These are phyloP conservation scores for Rhinatrema bivittatum DNA, from an alignment of 2,797 vertebrate species.

Conservation along the genomic window DNA sequence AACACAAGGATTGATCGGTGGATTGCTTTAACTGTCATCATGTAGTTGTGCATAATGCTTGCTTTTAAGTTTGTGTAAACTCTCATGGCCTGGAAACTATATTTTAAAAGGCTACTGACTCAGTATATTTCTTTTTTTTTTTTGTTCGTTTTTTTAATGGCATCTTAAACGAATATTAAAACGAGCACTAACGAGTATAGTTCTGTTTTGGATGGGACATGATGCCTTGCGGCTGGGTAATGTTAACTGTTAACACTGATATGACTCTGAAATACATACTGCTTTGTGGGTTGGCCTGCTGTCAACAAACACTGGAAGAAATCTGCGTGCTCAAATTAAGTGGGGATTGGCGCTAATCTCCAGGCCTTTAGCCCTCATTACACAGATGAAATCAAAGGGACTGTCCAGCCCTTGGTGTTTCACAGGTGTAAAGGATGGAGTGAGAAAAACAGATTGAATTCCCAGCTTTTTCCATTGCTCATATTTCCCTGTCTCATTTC, in stretches of 20 bases:
- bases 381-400: conserved; percentile 4
- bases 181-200: no score
- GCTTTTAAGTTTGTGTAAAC: not conserved
- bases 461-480: conserved; percentile 16
- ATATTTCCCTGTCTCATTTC: conserved; percentile 23
- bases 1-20: no score
- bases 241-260: conserved; percentile 30
- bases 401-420: conserved; percentile 23
- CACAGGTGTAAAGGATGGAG: conserved; percentile 25
- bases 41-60: conserved; percentile 39
- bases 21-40: conserved; percentile 30
- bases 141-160: no score
- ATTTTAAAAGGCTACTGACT: not conserved
- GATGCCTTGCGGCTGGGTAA: conserved; percentile 13
- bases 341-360: conserved; percentile 28
- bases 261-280: conserved; percentile 11
- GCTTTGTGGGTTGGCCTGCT: conserved; percentile 17
- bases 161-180: no score
- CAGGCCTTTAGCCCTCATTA: conserved; percentile 20
- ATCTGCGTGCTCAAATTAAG: conserved; percentile 40
- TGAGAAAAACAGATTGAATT: conserved; percentile 33
- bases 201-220: conserved; percentile 22
- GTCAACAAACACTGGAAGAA: conserved; percentile 30
- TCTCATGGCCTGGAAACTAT: conserved; percentile 10
- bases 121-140: no score